Conservation (phyloP, 2,888 invertebrate genomes). For the Lacanobia oleracea region DNA sequence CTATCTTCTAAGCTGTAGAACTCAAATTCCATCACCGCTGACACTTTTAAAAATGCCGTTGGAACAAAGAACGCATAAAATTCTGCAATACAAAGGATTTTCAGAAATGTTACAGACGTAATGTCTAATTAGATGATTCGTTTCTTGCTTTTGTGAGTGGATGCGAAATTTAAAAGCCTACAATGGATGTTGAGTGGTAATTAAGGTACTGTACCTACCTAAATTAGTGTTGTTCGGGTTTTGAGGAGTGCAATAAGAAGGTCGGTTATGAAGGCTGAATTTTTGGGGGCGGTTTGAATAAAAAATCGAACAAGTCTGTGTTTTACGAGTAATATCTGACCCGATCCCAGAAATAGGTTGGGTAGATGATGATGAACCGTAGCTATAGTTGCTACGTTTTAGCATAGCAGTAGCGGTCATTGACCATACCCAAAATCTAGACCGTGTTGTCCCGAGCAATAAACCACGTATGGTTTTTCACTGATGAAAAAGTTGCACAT, state of each 20-base stretch:
- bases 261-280: not conserved
- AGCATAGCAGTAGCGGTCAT: not conserved
- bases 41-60: constrained; percentile 77
- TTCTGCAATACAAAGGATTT: constrained; percentile 88
- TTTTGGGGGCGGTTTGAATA: not conserved
- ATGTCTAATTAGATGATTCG: constrained; percentile 88
- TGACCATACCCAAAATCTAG: not conserved
- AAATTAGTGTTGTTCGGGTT: constrained; percentile 41
- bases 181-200: constrained; percentile 45
- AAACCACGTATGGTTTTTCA: not conserved
- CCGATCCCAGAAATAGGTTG: too few species aligned
- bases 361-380: too few species aligned
- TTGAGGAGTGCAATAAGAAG: constrained; percentile 19
- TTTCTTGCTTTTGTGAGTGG: constrained; percentile 73
- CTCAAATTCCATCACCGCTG: constrained; percentile 60
- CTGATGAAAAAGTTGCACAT: not conserved
- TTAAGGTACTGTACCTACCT: constrained; percentile 29
- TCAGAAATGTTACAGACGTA: constrained; percentile 87
- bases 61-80: constrained; percentile 88
- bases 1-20: constrained; percentile 68
- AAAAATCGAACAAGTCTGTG: not conserved
- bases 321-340: not conserved
- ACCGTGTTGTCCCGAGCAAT: not conserved
- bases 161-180: constrained; percentile 59
- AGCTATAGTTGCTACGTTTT: not conserved